phyloP scores from a whole-genome alignment of 2,888 invertebrate species.

The Corbicula japonica region DNA sequence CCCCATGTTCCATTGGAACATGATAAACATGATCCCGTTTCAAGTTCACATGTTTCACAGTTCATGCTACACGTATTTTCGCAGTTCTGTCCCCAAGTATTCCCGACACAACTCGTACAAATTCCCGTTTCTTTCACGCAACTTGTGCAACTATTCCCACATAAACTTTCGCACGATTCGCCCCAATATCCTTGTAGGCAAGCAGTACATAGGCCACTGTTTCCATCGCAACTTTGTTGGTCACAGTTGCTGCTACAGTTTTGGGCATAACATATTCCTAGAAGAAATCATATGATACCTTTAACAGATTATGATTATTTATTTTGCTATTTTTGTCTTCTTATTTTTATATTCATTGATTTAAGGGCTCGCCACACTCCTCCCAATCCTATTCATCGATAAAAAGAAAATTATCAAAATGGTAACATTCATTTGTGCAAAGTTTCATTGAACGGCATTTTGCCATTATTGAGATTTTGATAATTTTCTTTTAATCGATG shows the following conservation, averaged over 20 bases:
- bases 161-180: conserved; percentile 1
- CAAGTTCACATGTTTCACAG: conserved; percentile 31
- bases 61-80: conserved; percentile 2
- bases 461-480: too few relatives aligned
- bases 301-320: too few relatives aligned
- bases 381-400: too few relatives aligned
- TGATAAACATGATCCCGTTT: conserved; percentile 5
- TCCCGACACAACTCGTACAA: conserved; percentile 11
- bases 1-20: conserved; percentile 30
- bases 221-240: not conserved
- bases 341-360: too few relatives aligned
- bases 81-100: conserved; percentile 19
- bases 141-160: not conserved
- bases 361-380: too few relatives aligned
- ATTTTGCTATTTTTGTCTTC: too few relatives aligned
- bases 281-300: too few relatives aligned
- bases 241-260: conserved; percentile 26
- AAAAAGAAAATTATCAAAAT: too few relatives aligned
- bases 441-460: too few relatives aligned
- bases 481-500: too few relatives aligned
- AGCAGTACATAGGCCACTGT: conserved; percentile 17
- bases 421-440: too few relatives aligned
- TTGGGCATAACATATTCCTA: not conserved
- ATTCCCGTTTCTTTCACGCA: conserved; percentile 8
- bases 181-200: conserved; percentile 27